These are phyloP conservation scores for Caenorhabditis brenneri DNA, from an alignment of 1,140 invertebrate genomes.

Conservation along the genomic window DNA sequence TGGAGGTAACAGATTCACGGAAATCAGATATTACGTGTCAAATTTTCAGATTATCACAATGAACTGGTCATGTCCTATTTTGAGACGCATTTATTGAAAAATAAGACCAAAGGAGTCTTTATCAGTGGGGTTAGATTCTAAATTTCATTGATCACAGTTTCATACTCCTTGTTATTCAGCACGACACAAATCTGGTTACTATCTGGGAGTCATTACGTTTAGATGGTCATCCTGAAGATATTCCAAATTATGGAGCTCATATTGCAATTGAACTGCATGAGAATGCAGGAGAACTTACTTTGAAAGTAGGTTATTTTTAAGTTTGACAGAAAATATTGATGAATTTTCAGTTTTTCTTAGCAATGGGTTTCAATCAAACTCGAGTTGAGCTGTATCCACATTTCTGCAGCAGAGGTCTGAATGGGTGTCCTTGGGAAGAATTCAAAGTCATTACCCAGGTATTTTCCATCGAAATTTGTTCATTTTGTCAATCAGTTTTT, in stretches of 20 bases:
- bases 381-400: constrained; percentile 2
- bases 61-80: constrained; percentile 12
- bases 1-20: background rate
- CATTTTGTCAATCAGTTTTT: background rate
- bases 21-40: background rate
- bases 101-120: background rate
- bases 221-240: constrained; percentile 14
- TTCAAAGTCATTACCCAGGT: background rate
- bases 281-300: background rate
- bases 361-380: constrained; percentile 4
- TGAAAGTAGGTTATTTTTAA: background rate
- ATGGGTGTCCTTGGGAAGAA: background rate
- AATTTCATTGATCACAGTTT: background rate
- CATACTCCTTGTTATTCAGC: background rate
- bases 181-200: constrained; percentile 14
- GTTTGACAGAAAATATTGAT: background rate
- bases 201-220: constrained; percentile 14
- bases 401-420: background rate
- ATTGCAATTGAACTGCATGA: constrained; percentile 33
- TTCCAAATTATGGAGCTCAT: constrained; percentile 23
- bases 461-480: too few relatives aligned
- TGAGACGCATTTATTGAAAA: background rate
- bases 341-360: background rate
- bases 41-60: constrained; percentile 9
- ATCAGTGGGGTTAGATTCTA: constrained; percentile 2